Conservation (phyloP, 1,140 invertebrate species). For the Pissodes strobi region DNA sequence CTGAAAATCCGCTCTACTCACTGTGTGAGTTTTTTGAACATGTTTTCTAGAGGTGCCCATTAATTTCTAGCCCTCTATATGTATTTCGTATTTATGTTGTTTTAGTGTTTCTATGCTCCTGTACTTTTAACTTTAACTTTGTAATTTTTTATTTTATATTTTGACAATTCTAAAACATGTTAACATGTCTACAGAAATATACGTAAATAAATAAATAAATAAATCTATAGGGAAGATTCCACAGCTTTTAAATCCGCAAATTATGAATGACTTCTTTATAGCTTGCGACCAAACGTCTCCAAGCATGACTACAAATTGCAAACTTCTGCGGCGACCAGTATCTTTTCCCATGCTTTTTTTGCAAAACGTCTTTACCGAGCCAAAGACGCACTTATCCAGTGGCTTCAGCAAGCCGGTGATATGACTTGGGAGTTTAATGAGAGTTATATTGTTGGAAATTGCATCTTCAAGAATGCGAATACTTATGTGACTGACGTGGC, state of each 20-base stretch:
- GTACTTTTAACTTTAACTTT: too few species aligned
- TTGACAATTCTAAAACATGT: too few species aligned
- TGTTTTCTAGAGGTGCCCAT: too few species aligned
- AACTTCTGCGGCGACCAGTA: conserved; percentile 31
- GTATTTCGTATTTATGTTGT: too few species aligned
- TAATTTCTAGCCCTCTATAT: too few species aligned
- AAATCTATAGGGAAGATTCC: conserved; percentile 29
- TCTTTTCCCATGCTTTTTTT: conserved; percentile 31
- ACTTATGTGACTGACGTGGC: conserved; percentile 30
- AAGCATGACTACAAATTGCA: conserved; percentile 39
- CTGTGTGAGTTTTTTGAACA: too few species aligned
- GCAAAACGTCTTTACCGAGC: conserved; percentile 43
- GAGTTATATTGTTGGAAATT: conserved; percentile 21
- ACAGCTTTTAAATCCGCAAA: conserved; percentile 23
- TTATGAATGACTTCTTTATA: conserved; percentile 18
- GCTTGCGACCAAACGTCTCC: conserved; percentile 21
- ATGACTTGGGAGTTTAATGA: conserved; percentile 34
- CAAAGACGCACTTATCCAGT: conserved; percentile 33
- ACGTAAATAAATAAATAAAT: too few species aligned
- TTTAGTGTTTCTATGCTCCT: too few species aligned
- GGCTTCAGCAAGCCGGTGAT: conserved; percentile 30
- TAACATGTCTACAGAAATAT: too few species aligned
- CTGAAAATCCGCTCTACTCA: too few species aligned
- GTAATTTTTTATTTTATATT: too few species aligned
- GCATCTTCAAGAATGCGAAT: conserved; percentile 27